These are phyloP conservation scores for Loripinus fragilis DNA, from an alignment of 2,888 invertebrate species.

Conservation along the genomic window DNA sequence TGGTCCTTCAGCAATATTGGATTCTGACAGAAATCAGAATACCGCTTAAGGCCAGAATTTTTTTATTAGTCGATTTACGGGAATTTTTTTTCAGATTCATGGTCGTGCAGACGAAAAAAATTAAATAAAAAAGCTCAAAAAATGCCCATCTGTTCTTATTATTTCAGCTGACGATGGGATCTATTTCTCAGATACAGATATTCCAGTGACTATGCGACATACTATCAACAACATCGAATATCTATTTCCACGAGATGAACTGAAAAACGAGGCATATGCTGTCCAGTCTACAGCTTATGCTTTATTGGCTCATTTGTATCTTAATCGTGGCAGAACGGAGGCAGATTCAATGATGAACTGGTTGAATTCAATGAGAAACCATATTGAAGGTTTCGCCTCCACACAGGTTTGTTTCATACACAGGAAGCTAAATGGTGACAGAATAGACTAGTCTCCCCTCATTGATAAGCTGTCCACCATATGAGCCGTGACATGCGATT, in stretches of 20 bases:
- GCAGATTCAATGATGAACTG: not conserved
- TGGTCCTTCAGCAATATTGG: no score
- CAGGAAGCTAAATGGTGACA: no score
- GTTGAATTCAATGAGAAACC: not conserved
- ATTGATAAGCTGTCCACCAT: no score
- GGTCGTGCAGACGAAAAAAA: no score
- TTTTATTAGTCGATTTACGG: no score
- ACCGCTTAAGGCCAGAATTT: no score
- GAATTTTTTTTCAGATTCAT: no score
- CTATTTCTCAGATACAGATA: constrained; percentile 2
- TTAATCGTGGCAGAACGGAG: not conserved
- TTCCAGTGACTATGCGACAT: not conserved
- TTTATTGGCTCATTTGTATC: not conserved
- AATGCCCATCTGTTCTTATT: no score
- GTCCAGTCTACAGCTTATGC: not conserved
- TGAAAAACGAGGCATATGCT: not conserved
- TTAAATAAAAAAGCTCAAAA: no score
- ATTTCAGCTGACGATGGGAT: not conserved
- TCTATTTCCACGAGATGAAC: not conserved
- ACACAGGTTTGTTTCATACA: constrained; percentile 2
- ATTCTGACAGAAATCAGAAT: no score
- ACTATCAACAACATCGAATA: not conserved
- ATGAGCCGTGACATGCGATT: no score
- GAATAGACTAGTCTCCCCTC: no score
- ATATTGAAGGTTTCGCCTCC: not conserved